Evolutionary conservation across 2,797 vertebrate species (phyloP), one percentile per base, ranked within the genome.

Genomic region (Crypturellus tataupa): DNA sequence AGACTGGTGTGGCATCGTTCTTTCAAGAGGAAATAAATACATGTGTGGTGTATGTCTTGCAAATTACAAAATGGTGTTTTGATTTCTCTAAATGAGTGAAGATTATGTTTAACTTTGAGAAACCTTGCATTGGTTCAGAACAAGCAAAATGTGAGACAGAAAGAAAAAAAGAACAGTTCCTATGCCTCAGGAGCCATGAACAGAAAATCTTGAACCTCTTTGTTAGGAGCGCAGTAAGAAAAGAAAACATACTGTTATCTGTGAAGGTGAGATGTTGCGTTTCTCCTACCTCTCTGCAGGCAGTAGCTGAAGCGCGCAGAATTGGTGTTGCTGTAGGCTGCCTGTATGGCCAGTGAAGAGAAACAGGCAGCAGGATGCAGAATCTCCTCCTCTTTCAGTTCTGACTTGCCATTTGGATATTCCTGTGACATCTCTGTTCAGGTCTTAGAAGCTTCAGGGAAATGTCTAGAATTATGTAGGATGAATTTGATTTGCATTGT

Each of bases 1-100:
- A 80, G 35, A 27, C 2, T 2, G 1, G 5, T 1, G 0, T 4
- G 5, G 23, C 10, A 0, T 62, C 16, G 11, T 75, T 37, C 64
- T 62, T 64, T n/a, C 44, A 64, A 27, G 44, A n/a, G 39, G 6
- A 63, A 37, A 79, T 4, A 63, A 68, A 59, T 4, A 19, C 1
- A 1, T 13, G 9, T 21, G 6, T 33, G 6, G 49, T 44, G 20
- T 2, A 15, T 75, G 33, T 20, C 42, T 31, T 5, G 46, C 12
- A 11, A 33, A 35, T 56, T 24, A 29, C 25, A 19, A 37, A 49
- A 8, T 13, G 31, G 0, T 21, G 5, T 19, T 82, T 42, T 6
- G 18, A 10, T 27, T 81, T 35, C 75, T 63, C 33, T 46, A 10
- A 79, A 37, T 6, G 29, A 71, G 17, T 1, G 6, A 35, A 59